Evolutionary conservation across 1,140 invertebrate genomes (phyloP), one percentile per base, ranked within the genome.

Genomic region (Diploscapter pachys): DNA sequence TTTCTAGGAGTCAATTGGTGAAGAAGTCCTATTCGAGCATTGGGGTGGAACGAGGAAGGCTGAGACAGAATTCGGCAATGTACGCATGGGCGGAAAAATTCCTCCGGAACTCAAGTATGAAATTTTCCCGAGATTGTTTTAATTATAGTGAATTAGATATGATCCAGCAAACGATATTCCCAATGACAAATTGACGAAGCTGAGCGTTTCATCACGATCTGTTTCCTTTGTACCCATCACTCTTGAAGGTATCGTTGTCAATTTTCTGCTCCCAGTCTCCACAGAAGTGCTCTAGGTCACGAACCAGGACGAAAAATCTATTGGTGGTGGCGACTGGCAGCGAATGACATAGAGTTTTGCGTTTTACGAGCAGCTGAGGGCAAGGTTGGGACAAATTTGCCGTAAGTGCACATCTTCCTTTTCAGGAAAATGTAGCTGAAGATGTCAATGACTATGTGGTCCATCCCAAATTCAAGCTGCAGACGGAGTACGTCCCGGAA

Each of bases 11-110:
- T 66, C 31, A 48, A 80, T 81, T 56, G 80, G 77, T 49, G 75
- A 79, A 56, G 63, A 80, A 5, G 69, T 80, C 3, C 79, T 81
- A 4, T 81, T 72, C 53, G 72, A 75, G 51, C 80, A 81, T 54
- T 81, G 80, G 80, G 80, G 80, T 55, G 80, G 80, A 11, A 80
- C 72, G 6, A 13, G 78, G 57, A 55, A 71, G 52, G 59, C 78
- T 57, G 71, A 72, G 6, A 80, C 65, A 8, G 68, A 77, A 49
- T 80, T 67, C 63, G 80, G 80, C 48, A 67, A 82, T 74, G 77
- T 81, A 11, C 64, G 80, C 63, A 80, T 78, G 80, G 80, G 80
- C n/a, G 80, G 80, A 53, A 78, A 80, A 67, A 73, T 71, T 70
- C 65, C 78, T 13, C 54, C 53, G 48, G 54, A 76, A 4, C 68